These are phyloP conservation scores for Empis stercorea DNA, from an alignment of 2,888 invertebrate species.

Conservation along the genomic window DNA sequence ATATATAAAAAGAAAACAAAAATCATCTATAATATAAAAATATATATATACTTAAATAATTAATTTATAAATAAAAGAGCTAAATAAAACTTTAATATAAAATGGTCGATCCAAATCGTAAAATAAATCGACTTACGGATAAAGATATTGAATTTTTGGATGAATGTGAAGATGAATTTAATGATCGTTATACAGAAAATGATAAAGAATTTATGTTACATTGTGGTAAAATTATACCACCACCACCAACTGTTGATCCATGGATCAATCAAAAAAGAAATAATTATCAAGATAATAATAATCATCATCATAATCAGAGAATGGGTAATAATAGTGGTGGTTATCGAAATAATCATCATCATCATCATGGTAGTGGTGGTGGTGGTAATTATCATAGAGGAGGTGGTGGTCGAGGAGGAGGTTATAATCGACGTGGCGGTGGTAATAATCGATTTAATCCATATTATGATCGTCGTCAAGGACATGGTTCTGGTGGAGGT, in stretches of 20 bases:
- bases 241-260: conserved; percentile 48
- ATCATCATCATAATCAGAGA: neutral
- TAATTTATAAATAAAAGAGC: too few species aligned
- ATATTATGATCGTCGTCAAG: neutral
- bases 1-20: too few species aligned
- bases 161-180: conserved; percentile 49
- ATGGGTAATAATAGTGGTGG: conserved; percentile 13
- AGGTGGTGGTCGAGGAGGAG: neutral
- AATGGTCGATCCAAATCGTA: conserved; percentile 37
- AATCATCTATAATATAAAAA: too few species aligned
- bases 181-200: conserved; percentile 46
- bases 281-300: neutral
- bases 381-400: conserved; percentile 13
- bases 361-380: conserved; percentile 14
- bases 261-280: conserved; percentile 30
- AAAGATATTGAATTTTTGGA: conserved; percentile 47
- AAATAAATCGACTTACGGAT: conserved; percentile 39
- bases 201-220: conserved; percentile 47
- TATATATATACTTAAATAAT: too few species aligned
- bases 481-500: neutral
- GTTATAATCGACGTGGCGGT: neutral
- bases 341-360: conserved; percentile 14
- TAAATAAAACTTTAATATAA: neutral
- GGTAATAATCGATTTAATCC: too few species aligned
- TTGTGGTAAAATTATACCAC: conserved; percentile 32